Evolutionary conservation across 1,140 invertebrate genomes (phyloP).

Genomic region (Nasonia longicornis): DNA sequence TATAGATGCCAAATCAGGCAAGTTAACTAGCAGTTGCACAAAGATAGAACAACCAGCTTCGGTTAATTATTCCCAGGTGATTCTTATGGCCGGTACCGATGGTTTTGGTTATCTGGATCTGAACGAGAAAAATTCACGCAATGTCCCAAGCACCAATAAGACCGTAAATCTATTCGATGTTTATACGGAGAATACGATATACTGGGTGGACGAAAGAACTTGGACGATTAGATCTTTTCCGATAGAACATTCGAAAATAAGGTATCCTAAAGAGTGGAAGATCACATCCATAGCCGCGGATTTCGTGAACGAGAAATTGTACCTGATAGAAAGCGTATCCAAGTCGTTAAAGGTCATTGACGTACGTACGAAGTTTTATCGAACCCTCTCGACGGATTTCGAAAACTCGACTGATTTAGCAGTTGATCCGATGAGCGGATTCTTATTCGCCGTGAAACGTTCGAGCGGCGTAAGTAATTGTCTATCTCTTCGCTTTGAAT

Average conservation of each 20-base stretch:
- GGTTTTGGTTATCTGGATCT: background rate
- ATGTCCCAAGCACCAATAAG: background rate
- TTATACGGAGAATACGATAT: background rate
- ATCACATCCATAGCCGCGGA: background rate
- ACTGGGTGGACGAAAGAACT: background rate
- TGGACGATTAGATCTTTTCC: background rate
- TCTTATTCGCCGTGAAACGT: background rate
- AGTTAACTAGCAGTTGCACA: no score
- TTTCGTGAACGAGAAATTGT: background rate
- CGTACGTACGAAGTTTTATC: background rate
- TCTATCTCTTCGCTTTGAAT: no score
- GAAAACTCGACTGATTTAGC: background rate
- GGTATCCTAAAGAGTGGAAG: background rate
- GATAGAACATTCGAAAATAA: background rate
- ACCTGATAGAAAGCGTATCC: background rate
- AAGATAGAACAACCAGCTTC: no score
- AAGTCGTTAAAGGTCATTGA: background rate
- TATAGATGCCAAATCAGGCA: background rate
- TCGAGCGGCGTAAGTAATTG: background rate
- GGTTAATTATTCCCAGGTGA: no score
- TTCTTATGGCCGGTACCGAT: background rate
- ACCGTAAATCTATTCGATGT: background rate
- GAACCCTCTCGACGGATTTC: background rate
- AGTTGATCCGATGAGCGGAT: background rate
- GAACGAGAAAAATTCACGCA: background rate